Evolutionary conservation across 2,888 invertebrate species (phyloP), one percentile per base, ranked within the genome.

Genomic region (Argyresthia goedartella): DNA sequence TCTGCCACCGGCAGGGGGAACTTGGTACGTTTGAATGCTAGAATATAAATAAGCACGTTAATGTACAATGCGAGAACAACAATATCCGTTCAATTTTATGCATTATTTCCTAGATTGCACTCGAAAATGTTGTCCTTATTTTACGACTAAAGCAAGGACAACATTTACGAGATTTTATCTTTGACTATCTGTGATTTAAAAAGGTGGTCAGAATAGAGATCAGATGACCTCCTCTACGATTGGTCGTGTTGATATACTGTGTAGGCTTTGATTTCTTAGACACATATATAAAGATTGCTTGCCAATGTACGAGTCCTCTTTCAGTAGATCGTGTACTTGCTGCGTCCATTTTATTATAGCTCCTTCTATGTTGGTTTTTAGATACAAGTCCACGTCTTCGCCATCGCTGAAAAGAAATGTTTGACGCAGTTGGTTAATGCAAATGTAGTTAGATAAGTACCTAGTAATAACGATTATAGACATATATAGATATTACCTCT

Each of bases 311-410:
- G 93, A 93, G 59, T 92, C 91, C 65, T 95, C 92, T 59, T 91
- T 90, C 34, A 96, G 76, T 39, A 96, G 90, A 64, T 95, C 94
- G 55, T 91, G 91, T 36, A 95, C 91, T 67, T 93, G 92, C 50
- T 89, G 87, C 1, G 93, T 89, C 97, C 97, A 98, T 69, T 95
- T 95, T 56, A 95, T 94, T 1, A 96, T 89, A 46, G 94, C 92
- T 39, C 92, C 92, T 79, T 98, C 97, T 54, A 97, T 91, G 49
- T 93, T 91, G 52, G 93, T 92, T 69, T 95, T 94, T 60, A 97
- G 81, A 52, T 89, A 84, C 50, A 92, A 80, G 71, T 95, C 92
- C 34, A 91, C 85, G 13, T 85, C 79, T 71, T 82, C 89, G 52
- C 87, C 89, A 16, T 86, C 82, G 51, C 89, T 88, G 62, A 47